Evolutionary conservation across 2,797 vertebrate species (phyloP).

Genomic region (Pantherophis vulpinus): DNA sequence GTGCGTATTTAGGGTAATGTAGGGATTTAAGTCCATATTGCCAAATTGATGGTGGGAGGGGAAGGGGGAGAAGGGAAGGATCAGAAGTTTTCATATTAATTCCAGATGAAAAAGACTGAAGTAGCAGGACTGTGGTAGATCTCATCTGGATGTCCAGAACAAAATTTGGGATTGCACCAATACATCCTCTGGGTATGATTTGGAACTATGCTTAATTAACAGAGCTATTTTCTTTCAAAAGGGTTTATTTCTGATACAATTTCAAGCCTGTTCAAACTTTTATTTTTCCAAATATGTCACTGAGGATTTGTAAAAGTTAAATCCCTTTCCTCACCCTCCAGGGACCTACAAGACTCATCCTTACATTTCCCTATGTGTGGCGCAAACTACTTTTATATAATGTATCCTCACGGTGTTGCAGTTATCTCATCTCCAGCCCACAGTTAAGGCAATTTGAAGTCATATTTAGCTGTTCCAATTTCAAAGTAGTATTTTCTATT

Average conservation of each 20-base stretch:
- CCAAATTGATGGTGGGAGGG: background rate
- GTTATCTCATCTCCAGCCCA: background rate
- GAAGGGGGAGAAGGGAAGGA: background rate
- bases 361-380: background rate
- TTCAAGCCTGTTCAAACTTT: background rate
- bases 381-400: background rate
- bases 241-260: background rate
- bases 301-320: background rate
- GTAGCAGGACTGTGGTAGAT: background rate
- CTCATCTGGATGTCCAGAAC: background rate
- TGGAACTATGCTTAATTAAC: background rate
- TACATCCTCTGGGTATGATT: background rate
- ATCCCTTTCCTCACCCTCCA: background rate
- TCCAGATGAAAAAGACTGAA: background rate
- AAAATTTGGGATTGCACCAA: background rate
- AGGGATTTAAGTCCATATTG: background rate
- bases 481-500: background rate
- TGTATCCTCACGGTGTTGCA: background rate
- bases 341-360: background rate
- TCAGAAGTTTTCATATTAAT: background rate
- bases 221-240: background rate
- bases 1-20: background rate
- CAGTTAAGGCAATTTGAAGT: background rate
- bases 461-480: background rate
- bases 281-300: background rate